These are phyloP conservation scores for Mesodorylaimus sp. DNA, from an alignment of 2,888 invertebrate species.

Conservation along the genomic window DNA sequence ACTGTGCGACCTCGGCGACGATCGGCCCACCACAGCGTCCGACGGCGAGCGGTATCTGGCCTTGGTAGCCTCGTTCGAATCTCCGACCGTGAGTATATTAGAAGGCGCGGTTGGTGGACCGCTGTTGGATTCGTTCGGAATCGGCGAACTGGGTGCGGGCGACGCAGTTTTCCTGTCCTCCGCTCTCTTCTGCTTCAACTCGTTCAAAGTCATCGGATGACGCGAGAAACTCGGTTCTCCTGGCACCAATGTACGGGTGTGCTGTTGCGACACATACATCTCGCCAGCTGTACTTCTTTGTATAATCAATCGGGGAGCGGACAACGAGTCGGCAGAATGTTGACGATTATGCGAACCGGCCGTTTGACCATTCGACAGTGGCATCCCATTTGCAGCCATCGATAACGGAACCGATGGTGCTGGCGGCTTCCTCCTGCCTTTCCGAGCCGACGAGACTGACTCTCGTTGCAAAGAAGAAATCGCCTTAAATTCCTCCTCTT, in stretches of 20 bases:
- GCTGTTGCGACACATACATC: not conserved
- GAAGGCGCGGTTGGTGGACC: no score
- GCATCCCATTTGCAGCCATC: not conserved
- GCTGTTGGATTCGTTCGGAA: no score
- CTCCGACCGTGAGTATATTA: no score
- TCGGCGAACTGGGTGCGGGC: no score
- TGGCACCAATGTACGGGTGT: not conserved
- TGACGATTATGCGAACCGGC: no score
- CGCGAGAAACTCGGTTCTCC: no score
- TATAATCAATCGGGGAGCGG: not conserved
- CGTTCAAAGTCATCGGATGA: not conserved
- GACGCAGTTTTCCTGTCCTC: not conserved
- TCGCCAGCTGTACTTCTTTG: not conserved
- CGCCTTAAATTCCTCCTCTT: not conserved
- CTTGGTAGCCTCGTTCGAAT: no score
- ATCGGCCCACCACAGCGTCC: not conserved
- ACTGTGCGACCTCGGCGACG: no score
- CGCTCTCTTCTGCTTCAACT: not conserved
- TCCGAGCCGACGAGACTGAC: not conserved
- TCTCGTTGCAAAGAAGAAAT: not conserved
- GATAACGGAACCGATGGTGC: not conserved
- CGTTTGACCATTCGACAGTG: no score
- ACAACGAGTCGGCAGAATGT: not conserved
- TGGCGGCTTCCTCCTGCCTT: not conserved
- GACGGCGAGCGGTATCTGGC: not conserved